Evolutionary conservation across 2,888 invertebrate species (phyloP), one percentile per base, ranked within the genome.

Genomic region (Drosophila greeni): DNA sequence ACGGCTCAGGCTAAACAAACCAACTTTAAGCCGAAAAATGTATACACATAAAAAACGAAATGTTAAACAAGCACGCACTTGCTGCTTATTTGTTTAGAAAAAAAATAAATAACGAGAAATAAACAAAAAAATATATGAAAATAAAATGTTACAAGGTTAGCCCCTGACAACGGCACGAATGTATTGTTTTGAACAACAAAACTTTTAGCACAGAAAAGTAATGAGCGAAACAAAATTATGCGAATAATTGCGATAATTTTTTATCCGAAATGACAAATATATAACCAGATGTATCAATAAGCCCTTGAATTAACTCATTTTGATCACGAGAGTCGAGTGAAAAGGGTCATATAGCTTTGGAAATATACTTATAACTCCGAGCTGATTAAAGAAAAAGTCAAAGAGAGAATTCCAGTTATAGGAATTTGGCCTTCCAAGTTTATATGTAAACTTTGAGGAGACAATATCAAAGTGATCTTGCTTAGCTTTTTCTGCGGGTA

Each of bases 51-150:
- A 49, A 58, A 62, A 61, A 61, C 24, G 40, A 66, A 67, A 67
- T 67, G 67, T 60, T 67, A 60, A 67, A 65, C 60, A 67, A 60
- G 67, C 66, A 67, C 66, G 60, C 66, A 67, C 67, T 66, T 66
- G 66, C 53, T 34, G 53, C 43, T 52, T 68, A 68, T 60, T 60
- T 67, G 43, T 48, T 62, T 67, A 69, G 47, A 69, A 69, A 69
- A 69, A 68, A 54, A 45, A 26, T 14, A 54, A 45, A 45, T 18
- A 4, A 18, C 8, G 29, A 20, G 31, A 47, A 47, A 47, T 52
- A 51, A 42, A 49, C 43, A 54, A 66, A 58, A 58, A 62, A 29
- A 8, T 16, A 62, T 24, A 37, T 47, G 47, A 65, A 65, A 65
- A 49, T 65, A 39, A 66, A 66, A 66, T 67, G 67, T 67, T 67